These are phyloP conservation scores for Dysidea cf. avara DNA, from an alignment of 37 sponge, comb jelly and placozoan genomes.

Conservation along the genomic window DNA sequence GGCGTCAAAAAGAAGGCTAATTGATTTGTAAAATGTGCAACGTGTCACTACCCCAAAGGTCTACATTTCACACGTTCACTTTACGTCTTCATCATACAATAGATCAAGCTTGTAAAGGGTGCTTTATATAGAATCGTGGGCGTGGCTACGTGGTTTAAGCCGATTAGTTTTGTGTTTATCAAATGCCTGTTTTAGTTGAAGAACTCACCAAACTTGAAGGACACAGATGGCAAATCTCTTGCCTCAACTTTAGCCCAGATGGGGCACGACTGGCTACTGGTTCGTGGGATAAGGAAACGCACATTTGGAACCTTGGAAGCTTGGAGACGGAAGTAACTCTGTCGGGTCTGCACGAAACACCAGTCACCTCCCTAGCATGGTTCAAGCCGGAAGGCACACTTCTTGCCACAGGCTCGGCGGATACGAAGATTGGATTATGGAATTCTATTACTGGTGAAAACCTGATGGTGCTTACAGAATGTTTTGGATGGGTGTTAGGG, in stretches of 20 bases:
- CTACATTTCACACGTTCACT: too few species aligned
- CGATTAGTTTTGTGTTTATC: too few species aligned
- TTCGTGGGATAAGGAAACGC: slow-evolving; percentile 84
- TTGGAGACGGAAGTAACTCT: slow-evolving; percentile 42
- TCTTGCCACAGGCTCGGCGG: slow-evolving; percentile 76
- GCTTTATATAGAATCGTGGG: too few species aligned
- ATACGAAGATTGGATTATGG: slow-evolving; percentile 71
- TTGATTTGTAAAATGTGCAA: too few species aligned
- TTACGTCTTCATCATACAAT: too few species aligned
- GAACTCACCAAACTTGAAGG: slow-evolving; percentile 62
- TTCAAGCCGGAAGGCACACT: slow-evolving; percentile 56
- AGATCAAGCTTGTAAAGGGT: too few species aligned
- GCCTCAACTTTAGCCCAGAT: slow-evolving; percentile 67
- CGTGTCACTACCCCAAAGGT: too few species aligned
- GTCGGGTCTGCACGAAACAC: slow-evolving; percentile 61
- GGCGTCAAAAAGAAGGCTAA: too few species aligned
- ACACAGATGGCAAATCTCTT: slow-evolving; percentile 78
- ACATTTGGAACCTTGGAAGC: slow-evolving; percentile 69
- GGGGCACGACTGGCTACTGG: slow-evolving; percentile 70
- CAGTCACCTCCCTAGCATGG: slow-evolving; percentile 76
- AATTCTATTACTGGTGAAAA: slow-evolving; percentile 50
- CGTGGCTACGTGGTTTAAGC: not conserved
- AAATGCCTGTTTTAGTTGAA: slow-evolving; percentile 74
- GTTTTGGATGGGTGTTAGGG: slow-evolving; percentile 80
- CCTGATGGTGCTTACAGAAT: slow-evolving; percentile 40